Evolutionary conservation across 2,113 vertebrate genomes (phyloP).

Genomic region (Sturnus vulgaris): DNA sequence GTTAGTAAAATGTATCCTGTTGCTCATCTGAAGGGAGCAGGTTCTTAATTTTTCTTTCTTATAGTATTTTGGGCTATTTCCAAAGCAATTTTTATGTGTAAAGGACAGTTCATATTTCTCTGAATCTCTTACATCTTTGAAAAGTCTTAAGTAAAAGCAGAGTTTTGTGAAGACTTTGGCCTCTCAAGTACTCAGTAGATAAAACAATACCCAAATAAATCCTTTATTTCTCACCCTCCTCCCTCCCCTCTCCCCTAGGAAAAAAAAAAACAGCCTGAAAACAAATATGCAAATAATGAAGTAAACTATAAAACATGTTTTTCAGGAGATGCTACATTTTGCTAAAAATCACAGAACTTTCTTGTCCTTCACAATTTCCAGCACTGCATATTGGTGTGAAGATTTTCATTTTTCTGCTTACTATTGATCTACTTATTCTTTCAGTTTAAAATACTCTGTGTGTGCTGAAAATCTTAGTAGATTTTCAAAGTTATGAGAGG

Average conservation of each 20-base stretch:
- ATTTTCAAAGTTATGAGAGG: background rate
- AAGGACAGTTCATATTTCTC: background rate
- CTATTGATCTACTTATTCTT: background rate
- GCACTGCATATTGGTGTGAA: background rate
- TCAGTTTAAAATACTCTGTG: background rate
- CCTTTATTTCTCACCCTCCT: background rate
- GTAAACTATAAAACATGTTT: background rate
- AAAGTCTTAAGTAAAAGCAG: background rate
- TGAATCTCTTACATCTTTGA: background rate
- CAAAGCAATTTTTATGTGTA: background rate
- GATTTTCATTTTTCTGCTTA: background rate
- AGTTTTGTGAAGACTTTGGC: background rate
- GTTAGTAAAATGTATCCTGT: background rate
- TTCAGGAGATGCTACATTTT: background rate
- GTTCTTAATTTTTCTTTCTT: background rate
- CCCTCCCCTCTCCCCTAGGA: accelerated
- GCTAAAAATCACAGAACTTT: background rate
- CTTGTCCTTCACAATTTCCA: background rate
- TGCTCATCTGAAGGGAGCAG: background rate
- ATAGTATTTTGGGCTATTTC: background rate
- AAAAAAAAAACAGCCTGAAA: background rate
- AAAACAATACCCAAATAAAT: background rate
- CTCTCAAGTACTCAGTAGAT: background rate
- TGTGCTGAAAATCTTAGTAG: background rate
- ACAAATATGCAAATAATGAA: background rate